Percentiles rank a stretch among this genome's conserved stretches.
Evolutionary conservation across 2,888 invertebrate genomes (phyloP).

Genomic region (Dusona sp.): DNA sequence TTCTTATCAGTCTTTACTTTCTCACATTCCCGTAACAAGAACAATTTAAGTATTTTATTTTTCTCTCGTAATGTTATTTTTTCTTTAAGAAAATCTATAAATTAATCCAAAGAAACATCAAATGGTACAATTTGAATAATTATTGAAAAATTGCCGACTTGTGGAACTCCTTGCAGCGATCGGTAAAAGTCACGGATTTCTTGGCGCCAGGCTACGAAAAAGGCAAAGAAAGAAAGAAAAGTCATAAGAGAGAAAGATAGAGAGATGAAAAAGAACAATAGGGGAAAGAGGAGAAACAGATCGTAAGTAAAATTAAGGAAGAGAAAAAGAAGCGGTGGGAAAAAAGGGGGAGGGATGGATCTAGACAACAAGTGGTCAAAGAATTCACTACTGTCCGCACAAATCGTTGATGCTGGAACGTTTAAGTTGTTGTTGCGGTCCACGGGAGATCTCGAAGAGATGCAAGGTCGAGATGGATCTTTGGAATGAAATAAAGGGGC

Average conservation of each 20-base stretch:
- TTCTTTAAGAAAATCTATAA: not conserved
- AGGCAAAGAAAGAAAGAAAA: constrained; percentile 54
- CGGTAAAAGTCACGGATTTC: constrained; percentile 53
- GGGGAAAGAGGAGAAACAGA: constrained; percentile 18
- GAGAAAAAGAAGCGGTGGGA: not conserved
- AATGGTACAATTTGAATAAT: not conserved
- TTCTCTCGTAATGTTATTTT: not conserved
- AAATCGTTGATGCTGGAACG: constrained; percentile 55
- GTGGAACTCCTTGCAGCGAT: not conserved
- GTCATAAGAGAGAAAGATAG: constrained; percentile 53
- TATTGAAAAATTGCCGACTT: not conserved
- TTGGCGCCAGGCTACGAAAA: constrained; percentile 66
- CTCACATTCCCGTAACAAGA: not conserved
- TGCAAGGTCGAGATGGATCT: constrained; percentile 74
- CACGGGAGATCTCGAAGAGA: constrained; percentile 67
- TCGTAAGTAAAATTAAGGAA: not conserved
- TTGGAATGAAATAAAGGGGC: constrained; percentile 75
- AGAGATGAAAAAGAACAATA: constrained; percentile 40
- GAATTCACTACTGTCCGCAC: constrained; percentile 58
- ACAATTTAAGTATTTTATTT: not conserved
- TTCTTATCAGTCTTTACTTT: not conserved
- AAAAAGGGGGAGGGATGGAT: constrained; percentile 27
- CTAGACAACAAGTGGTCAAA: constrained; percentile 43
- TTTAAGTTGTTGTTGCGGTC: constrained; percentile 62
- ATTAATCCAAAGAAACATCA: not conserved